phyloP scores from a whole-genome alignment of 2,888 invertebrate genomes.

The Caenorhabditis sulstoni region DNA sequence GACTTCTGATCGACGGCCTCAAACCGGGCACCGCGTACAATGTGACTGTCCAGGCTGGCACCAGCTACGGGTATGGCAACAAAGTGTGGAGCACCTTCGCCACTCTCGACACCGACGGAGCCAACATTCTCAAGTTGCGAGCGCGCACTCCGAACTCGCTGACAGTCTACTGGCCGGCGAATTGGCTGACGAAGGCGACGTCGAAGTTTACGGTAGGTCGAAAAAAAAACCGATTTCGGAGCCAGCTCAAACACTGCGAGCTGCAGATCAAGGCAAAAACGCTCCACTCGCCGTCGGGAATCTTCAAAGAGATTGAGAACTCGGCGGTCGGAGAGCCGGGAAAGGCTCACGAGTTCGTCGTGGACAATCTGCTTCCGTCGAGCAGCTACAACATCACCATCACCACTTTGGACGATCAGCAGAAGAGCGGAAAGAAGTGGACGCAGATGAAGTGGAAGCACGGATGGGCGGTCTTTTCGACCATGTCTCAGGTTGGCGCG shows the following conservation, averaged over 20 bases:
- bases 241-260: too few relatives aligned
- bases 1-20: slow-evolving; percentile 58
- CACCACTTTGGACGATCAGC: slow-evolving; percentile 56
- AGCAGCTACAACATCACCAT: slow-evolving; percentile 72
- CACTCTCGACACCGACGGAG: slow-evolving; percentile 59
- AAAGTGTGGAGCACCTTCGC: slow-evolving; percentile 68
- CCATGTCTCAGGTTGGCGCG: slow-evolving; percentile 64
- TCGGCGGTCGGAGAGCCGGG: slow-evolving; percentile 65
- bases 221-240: too few relatives aligned
- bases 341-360: slow-evolving; percentile 56
- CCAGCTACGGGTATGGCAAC: slow-evolving; percentile 72
- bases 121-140: slow-evolving; percentile 61
- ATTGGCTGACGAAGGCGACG: slow-evolving; percentile 63
- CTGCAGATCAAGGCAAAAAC: slow-evolving; percentile 71
- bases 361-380: slow-evolving; percentile 66
- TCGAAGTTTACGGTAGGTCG: slow-evolving; percentile 66
- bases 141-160: slow-evolving; percentile 69
- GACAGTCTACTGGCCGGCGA: slow-evolving; percentile 68
- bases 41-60: slow-evolving; percentile 72
- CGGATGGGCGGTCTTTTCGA: slow-evolving; percentile 71
- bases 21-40: slow-evolving; percentile 69
- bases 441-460: slow-evolving; percentile 59
- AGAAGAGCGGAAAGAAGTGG: slow-evolving; percentile 50
- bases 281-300: slow-evolving; percentile 62
- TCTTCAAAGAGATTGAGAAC: slow-evolving; percentile 69